Evolutionary conservation across 2,797 vertebrate genomes (phyloP).

Genomic region (Chrosomus eos): DNA sequence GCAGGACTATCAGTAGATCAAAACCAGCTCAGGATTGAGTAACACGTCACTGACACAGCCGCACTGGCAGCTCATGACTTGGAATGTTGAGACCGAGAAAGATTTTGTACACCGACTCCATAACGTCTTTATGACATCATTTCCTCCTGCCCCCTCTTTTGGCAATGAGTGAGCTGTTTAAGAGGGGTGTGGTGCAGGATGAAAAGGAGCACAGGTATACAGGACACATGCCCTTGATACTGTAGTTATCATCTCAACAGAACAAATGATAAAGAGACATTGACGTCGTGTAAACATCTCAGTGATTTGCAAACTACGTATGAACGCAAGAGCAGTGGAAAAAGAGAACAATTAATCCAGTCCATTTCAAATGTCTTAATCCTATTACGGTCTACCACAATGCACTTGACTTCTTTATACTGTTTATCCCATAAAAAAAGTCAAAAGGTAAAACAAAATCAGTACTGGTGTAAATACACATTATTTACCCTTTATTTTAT

Average conservation of each 20-base stretch:
- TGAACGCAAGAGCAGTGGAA: not conserved
- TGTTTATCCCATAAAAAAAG: not conserved
- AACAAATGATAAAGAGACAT: constrained; percentile 25
- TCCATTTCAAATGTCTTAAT: not conserved
- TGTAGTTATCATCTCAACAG: constrained; percentile 13
- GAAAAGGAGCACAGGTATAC: constrained; percentile 22
- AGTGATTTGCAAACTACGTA: not conserved
- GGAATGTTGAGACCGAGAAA: constrained; percentile 30
- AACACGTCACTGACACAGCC: not conserved
- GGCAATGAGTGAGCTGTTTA: constrained; percentile 17
- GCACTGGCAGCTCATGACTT: constrained; percentile 26
- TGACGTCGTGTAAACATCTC: not conserved
- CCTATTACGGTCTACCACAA: not conserved
- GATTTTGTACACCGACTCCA: constrained; percentile 17
- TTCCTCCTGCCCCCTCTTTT: not conserved
- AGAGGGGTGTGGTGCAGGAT: not conserved
- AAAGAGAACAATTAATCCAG: not conserved
- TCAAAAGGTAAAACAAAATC: not conserved
- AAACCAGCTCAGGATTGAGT: constrained; percentile 27
- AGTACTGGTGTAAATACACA: not conserved
- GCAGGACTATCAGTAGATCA: constrained; percentile 7
- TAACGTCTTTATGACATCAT: constrained; percentile 21
- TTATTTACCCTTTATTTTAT: not conserved
- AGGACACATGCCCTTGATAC: constrained; percentile 15
- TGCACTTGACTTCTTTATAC: not conserved